These are phyloP conservation scores for Drosophila funebris DNA, from an alignment of 1,140 invertebrate genomes.

Conservation along the genomic window DNA sequence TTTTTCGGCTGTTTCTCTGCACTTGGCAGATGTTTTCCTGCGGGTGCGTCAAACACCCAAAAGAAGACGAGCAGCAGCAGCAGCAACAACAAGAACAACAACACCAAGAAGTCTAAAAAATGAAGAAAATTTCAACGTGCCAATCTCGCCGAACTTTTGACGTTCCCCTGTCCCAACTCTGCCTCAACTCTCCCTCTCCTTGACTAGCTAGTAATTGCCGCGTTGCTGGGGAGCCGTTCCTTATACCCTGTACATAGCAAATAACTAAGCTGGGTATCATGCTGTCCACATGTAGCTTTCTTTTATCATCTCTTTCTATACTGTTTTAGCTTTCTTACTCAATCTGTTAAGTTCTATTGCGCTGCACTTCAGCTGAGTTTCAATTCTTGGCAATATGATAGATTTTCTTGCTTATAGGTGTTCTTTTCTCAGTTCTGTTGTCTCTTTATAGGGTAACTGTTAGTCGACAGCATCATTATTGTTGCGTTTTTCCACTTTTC, in stretches of 20 bases:
- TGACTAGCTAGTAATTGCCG: slow-evolving; percentile 55
- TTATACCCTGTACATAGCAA: slow-evolving; percentile 2
- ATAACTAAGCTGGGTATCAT: neutral
- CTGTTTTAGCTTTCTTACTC: too few species aligned
- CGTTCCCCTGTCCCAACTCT: neutral
- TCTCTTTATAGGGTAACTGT: neutral
- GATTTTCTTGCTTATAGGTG: too few species aligned
- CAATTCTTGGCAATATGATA: too few species aligned
- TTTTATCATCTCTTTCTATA: neutral
- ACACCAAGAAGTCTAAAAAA: neutral
- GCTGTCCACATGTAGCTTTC: too few species aligned
- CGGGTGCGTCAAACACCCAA: slow-evolving; percentile 33
- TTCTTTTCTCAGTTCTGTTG: too few species aligned
- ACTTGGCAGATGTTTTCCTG: slow-evolving; percentile 56
- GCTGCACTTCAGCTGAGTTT: too few species aligned
- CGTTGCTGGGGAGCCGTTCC: slow-evolving; percentile 26
- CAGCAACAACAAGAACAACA: neutral
- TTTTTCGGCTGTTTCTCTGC: slow-evolving; percentile 28
- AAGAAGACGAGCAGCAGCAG: neutral
- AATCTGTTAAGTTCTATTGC: too few species aligned
- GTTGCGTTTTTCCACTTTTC: neutral
- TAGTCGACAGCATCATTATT: neutral
- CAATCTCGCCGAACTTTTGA: slow-evolving; percentile 38
- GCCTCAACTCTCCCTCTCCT: neutral
- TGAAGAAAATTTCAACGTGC: slow-evolving; percentile 19